phyloP scores from a whole-genome alignment of 2,797 vertebrate genomes.

The Mus spretus region DNA sequence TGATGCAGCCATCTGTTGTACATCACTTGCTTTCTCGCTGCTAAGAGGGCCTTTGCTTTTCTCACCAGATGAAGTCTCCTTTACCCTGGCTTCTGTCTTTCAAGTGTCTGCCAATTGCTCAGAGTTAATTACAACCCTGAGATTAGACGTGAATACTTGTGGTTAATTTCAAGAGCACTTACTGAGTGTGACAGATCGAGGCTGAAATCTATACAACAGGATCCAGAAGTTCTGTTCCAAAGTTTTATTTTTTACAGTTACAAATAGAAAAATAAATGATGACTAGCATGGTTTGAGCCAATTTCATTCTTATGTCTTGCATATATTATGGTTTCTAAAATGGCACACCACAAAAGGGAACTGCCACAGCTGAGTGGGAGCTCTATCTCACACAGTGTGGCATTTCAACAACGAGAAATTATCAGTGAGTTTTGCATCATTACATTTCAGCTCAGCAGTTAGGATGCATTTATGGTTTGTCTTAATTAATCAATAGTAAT shows the following conservation, averaged over 20 bases:
- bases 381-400: conserved; percentile 24
- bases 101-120: conserved; percentile 48
- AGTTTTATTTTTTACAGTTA: conserved; percentile 58
- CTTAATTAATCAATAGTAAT: background rate
- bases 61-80: conserved; percentile 50
- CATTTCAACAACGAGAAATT: conserved; percentile 50
- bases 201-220: background rate
- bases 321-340: conserved; percentile 46
- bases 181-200: conserved; percentile 27
- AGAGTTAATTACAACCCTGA: conserved; percentile 70
- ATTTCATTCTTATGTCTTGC: conserved; percentile 49
- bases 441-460: background rate
- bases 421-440: conserved; percentile 23
- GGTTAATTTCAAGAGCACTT: conserved; percentile 75
- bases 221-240: conserved; percentile 49
- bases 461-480: background rate
- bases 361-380: background rate
- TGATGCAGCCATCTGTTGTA: background rate
- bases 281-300: conserved; percentile 51
- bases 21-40: conserved; percentile 38
- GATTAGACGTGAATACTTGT: conserved; percentile 64
- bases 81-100: conserved; percentile 60
- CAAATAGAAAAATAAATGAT: conserved; percentile 60
- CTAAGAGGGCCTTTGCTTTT: conserved; percentile 45
- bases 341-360: conserved; percentile 2